Percentiles rank a stretch among this genome's conserved stretches.
Conservation (phyloP, 2,113 vertebrate species). For the Lepisosteus oculatus region DNA sequence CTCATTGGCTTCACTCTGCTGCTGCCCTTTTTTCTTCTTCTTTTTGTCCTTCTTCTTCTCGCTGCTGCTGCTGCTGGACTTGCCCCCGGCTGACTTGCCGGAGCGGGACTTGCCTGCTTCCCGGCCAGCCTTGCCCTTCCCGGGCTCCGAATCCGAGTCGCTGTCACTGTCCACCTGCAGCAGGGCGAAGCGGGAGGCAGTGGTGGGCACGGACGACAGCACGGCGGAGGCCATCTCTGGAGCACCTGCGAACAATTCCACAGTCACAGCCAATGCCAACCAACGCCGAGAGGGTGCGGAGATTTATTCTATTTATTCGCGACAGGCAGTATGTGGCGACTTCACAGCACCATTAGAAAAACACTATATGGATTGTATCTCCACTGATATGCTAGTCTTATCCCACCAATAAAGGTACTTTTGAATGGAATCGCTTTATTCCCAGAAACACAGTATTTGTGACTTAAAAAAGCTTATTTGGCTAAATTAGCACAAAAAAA, state of each 20-base stretch:
- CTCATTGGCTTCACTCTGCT: constrained; percentile 87
- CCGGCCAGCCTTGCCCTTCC: constrained; percentile 64
- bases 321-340: too few species aligned
- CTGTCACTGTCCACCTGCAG: constrained; percentile 86
- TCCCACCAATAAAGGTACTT: too few species aligned
- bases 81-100: constrained; percentile 58
- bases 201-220: constrained; percentile 81
- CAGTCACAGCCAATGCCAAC: neutral
- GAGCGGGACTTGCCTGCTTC: constrained; percentile 64
- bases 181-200: constrained; percentile 86
- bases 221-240: constrained; percentile 75
- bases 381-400: too few species aligned
- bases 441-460: too few species aligned
- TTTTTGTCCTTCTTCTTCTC: constrained; percentile 88
- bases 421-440: too few species aligned
- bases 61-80: constrained; percentile 72
- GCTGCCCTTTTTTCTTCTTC: constrained; percentile 82
- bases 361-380: too few species aligned
- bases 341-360: too few species aligned
- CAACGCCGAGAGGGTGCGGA: neutral
- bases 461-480: too few species aligned
- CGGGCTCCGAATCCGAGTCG: constrained; percentile 76
- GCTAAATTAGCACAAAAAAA: too few species aligned
- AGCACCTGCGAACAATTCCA: constrained; percentile 15
- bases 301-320: too few species aligned